Percentiles rank a stretch among this genome's conserved stretches.
Evolutionary conservation across 2,113 vertebrate species (phyloP).

Genomic region (Bubo blakistoni): DNA sequence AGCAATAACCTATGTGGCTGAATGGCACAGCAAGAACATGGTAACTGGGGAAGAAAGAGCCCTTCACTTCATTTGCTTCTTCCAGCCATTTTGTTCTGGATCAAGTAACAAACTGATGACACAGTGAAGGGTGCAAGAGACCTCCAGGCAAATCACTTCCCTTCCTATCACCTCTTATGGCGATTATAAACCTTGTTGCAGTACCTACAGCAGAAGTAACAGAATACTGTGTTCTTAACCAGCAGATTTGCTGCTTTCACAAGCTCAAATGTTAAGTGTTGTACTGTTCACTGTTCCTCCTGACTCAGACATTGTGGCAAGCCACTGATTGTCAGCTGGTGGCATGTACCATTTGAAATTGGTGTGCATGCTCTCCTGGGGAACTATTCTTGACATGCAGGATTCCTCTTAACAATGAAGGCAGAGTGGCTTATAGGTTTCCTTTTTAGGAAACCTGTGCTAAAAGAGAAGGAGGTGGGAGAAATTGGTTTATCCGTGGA

Average conservation of each 20-base stretch:
- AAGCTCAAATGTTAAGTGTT: neutral
- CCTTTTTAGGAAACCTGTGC: neutral
- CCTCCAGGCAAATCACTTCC: neutral
- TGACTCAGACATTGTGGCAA: neutral
- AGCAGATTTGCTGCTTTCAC: neutral
- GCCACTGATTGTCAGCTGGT: fast-evolving
- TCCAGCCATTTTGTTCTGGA: neutral
- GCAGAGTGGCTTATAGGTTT: neutral
- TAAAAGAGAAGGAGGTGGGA: neutral
- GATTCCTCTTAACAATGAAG: neutral
- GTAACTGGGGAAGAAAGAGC: neutral
- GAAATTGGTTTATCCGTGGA: neutral
- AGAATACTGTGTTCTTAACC: neutral
- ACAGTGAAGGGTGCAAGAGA: neutral
- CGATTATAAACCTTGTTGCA: fast-evolving
- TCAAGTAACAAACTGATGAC: neutral
- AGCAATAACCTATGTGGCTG: neutral
- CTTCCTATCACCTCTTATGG: neutral
- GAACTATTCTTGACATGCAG: neutral
- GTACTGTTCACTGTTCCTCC: neutral
- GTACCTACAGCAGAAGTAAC: neutral
- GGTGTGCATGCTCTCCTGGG: neutral
- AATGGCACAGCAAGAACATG: neutral
- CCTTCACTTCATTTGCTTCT: neutral
- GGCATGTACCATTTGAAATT: neutral